phyloP scores from a whole-genome alignment of 2,888 invertebrate species.

The Drosophila helvetica region DNA sequence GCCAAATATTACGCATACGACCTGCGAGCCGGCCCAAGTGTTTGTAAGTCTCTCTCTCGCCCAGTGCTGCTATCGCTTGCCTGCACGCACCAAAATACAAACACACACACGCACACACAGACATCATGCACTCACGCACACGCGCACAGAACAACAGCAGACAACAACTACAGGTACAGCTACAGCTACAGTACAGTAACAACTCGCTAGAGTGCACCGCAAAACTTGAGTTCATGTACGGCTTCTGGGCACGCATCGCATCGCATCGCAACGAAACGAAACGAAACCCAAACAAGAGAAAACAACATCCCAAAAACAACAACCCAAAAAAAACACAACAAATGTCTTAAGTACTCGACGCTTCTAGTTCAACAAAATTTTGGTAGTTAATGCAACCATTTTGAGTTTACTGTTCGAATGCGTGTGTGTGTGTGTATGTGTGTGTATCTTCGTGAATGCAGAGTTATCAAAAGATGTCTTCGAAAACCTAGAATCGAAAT shows the following conservation, averaged over 20 bases:
- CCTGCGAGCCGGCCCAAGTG: constrained; percentile 57
- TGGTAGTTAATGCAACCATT: constrained; percentile 59
- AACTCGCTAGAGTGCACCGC: constrained; percentile 66
- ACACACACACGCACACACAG: constrained; percentile 24
- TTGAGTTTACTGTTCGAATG: constrained; percentile 22
- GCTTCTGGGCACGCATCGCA: constrained; percentile 67
- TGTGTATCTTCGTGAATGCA: constrained; percentile 50
- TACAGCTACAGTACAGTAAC: constrained; percentile 56
- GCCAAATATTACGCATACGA: constrained; percentile 76
- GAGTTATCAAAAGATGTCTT: constrained; percentile 55
- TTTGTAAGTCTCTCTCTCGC: constrained; percentile 64
- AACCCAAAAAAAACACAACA: constrained; percentile 20
- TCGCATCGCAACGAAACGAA: constrained; percentile 15
- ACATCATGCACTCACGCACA: constrained; percentile 31
- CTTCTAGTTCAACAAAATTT: constrained; percentile 63
- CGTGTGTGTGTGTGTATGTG: constrained; percentile 38
- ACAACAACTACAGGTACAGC: background rate
- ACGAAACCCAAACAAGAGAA: constrained; percentile 33
- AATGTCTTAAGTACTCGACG: constrained; percentile 28
- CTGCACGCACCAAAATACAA: constrained; percentile 62
- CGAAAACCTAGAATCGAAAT: constrained; percentile 12
- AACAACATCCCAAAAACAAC: no score
- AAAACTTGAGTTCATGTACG: constrained; percentile 64
- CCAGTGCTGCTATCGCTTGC: constrained; percentile 66
- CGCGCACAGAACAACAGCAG: constrained; percentile 17